Evolutionary conservation across 2,797 vertebrate genomes (phyloP).

Genomic region (Megaceryle alcyon): DNA sequence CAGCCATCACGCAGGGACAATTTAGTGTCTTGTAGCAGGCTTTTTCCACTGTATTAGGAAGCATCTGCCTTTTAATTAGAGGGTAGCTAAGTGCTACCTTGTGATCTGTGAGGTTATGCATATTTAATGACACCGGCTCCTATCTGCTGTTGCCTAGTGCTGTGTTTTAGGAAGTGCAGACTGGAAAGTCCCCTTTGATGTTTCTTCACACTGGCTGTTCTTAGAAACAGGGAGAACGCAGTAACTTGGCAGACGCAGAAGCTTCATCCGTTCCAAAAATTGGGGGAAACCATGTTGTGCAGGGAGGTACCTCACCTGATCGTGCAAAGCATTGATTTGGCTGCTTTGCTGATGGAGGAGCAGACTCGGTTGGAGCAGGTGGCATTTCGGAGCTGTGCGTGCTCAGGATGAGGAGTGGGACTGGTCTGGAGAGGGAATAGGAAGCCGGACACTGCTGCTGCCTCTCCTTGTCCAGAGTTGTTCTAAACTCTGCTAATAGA

Average conservation of each 20-base stretch:
- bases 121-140: slow-evolving; percentile 18
- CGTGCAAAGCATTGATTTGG: accelerated
- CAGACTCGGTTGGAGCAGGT: not conserved
- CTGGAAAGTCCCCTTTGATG: slow-evolving; percentile 51
- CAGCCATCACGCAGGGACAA: not conserved
- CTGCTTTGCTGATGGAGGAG: not conserved
- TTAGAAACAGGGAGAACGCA: not conserved
- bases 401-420: not conserved
- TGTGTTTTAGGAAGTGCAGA: not conserved
- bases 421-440: not conserved
- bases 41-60: not conserved
- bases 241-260: accelerated
- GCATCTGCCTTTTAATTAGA: slow-evolving; percentile 62
- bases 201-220: not conserved
- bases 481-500: not conserved
- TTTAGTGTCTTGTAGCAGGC: not conserved
- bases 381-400: not conserved
- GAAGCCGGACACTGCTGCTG: not conserved
- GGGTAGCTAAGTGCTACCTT: slow-evolving; percentile 30
- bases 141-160: slow-evolving; percentile 7
- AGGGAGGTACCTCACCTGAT: not conserved
- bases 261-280: not conserved
- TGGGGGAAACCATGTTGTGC: not conserved
- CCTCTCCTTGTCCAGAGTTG: not conserved
- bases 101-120: slow-evolving; percentile 11